Conservation (phyloP, 1,140 invertebrate genomes). For the Protaetia brevitarsis region DNA sequence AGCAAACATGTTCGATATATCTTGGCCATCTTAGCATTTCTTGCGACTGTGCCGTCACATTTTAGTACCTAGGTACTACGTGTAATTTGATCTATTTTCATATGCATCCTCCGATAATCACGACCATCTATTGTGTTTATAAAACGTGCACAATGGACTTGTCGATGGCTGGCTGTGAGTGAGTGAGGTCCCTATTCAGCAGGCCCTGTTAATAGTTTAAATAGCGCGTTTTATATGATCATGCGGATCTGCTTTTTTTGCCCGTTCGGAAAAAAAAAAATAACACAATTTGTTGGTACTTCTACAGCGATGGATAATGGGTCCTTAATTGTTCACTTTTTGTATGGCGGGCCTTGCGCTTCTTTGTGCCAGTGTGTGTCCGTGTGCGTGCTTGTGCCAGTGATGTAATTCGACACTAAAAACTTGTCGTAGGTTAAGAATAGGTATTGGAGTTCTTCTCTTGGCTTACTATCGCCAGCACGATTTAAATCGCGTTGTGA, state of each 20-base stretch:
- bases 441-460: not conserved
- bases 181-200: slow-evolving; percentile 3
- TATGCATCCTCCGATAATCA: slow-evolving; percentile 10
- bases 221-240: slow-evolving; percentile 9
- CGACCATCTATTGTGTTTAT: not conserved
- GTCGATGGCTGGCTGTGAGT: not conserved
- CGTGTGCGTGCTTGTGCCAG: not conserved
- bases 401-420: not conserved
- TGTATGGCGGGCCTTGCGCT: not conserved
- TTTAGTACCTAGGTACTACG: not conserved
- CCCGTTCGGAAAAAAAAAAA: not conserved
- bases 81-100: slow-evolving; percentile 7
- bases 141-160: slow-evolving; percentile 11
- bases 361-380: not conserved
- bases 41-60: not conserved
- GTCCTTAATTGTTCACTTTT: slow-evolving; percentile 8
- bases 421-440: slow-evolving; percentile 6
- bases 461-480: no score
- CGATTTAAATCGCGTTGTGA: no score
- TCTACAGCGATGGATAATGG: not conserved
- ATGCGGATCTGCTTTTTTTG: slow-evolving; percentile 3
- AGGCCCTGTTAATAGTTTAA: slow-evolving; percentile 2
- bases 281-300: slow-evolving; percentile 9
- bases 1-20: no score
- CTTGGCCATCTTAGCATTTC: no score